Evolutionary conservation across 2,888 invertebrate species (phyloP).

Genomic region (Morpho achilles): DNA sequence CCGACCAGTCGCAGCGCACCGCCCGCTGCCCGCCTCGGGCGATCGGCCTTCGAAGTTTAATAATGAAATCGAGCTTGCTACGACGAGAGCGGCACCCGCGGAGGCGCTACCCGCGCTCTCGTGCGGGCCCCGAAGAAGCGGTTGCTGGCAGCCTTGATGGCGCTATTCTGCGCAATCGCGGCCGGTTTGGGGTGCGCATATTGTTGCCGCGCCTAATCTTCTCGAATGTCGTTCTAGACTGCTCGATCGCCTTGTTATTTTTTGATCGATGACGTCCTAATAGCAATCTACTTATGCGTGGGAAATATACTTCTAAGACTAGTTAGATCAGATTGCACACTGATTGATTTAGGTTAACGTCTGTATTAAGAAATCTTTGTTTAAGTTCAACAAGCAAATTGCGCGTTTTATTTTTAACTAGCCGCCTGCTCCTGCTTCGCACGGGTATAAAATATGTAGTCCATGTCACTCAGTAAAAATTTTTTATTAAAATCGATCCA

Average conservation of each 20-base stretch:
- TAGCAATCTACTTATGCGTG: conserved; percentile 25
- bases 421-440: no score
- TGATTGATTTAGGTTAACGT: conserved; percentile 9
- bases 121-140: conserved; percentile 63
- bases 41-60: conserved; percentile 75
- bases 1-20: conserved; percentile 73
- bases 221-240: conserved; percentile 54
- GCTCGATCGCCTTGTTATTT: conserved; percentile 41
- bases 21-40: conserved; percentile 74
- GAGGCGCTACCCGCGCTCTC: conserved; percentile 37
- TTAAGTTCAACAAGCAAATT: background rate
- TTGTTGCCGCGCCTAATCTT: conserved; percentile 63
- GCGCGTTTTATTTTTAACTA: background rate
- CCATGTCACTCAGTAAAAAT: no score
- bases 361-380: background rate
- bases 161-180: conserved; percentile 74
- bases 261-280: conserved; percentile 46
- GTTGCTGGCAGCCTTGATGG: conserved; percentile 73
- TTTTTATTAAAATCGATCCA: no score
- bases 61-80: conserved; percentile 71
- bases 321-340: conserved; percentile 11
- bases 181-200: conserved; percentile 69
- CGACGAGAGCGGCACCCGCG: conserved; percentile 32
- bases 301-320: conserved; percentile 22
- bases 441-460: no score